Conservation (phyloP, 2,888 invertebrate genomes). For the Zygaena filipendulae region DNA sequence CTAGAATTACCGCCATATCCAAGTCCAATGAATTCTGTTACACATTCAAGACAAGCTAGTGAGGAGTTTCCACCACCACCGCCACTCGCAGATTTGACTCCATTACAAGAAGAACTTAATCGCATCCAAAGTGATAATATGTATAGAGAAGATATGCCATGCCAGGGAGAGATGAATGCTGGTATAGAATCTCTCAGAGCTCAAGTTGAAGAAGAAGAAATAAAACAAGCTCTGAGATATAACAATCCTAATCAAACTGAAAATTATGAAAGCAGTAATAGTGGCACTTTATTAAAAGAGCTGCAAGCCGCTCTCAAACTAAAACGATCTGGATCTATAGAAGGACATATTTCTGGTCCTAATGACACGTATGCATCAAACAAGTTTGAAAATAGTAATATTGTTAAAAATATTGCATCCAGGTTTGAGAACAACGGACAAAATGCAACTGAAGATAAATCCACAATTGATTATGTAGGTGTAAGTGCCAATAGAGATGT, state of each 20-base stretch:
- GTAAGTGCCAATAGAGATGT: conserved; percentile 57
- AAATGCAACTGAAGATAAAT: conserved; percentile 39
- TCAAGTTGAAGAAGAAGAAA: conserved; percentile 73
- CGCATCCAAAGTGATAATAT: conserved; percentile 42
- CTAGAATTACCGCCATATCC: conserved; percentile 84
- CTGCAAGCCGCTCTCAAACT: conserved; percentile 72
- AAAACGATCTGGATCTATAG: conserved; percentile 45
- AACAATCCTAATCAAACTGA: conserved; percentile 72
- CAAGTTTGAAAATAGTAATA: conserved; percentile 32
- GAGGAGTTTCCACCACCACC: conserved; percentile 94
- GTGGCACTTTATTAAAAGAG: conserved; percentile 80
- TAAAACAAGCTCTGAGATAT: too few species aligned
- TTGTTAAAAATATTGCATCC: conserved; percentile 84
- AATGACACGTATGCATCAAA: conserved; percentile 26
- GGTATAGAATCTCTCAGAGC: conserved; percentile 63
- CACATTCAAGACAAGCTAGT: conserved; percentile 87
- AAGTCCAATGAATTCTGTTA: conserved; percentile 78
- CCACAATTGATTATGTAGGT: conserved; percentile 50
- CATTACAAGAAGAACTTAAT: conserved; percentile 70
- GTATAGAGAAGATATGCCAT: conserved; percentile 25
- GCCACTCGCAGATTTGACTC: conserved; percentile 76
- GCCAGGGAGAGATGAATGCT: conserved; percentile 35
- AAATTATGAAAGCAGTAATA: conserved; percentile 43
- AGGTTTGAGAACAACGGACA: conserved; percentile 73
- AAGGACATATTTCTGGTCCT: conserved; percentile 41